A percentile compares a stretch with the other conserved stretches of the same genome.
These are phyloP conservation scores for Gobio occitaniae DNA, from an alignment of 2,797 vertebrate genomes.

Conservation along the genomic window DNA sequence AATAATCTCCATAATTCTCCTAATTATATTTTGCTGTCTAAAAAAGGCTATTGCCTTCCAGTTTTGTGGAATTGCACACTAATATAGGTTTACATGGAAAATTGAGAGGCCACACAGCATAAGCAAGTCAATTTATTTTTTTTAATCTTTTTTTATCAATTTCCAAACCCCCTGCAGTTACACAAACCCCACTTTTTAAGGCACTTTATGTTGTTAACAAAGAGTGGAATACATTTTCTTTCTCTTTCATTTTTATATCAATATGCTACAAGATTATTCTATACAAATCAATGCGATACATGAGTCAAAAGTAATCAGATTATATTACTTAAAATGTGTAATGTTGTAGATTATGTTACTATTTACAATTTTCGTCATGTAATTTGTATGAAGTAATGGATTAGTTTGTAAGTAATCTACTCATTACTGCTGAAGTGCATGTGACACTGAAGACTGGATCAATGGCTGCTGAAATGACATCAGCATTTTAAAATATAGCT, in stretches of 20 bases:
- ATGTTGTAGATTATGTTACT: background rate
- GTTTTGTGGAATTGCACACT: too few relatives aligned
- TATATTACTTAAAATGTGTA: background rate
- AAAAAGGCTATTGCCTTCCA: too few relatives aligned
- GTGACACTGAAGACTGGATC: background rate
- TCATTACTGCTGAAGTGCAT: background rate
- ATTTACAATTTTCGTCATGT: background rate
- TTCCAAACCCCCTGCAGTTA: background rate
- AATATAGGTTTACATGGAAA: too few relatives aligned
- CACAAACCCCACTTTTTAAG: background rate
- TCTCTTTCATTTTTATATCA: too few relatives aligned
- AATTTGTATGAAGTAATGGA: background rate
- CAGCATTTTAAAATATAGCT: too few relatives aligned
- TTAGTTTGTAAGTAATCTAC: background rate
- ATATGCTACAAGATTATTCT: too few relatives aligned
- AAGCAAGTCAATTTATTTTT: too few relatives aligned
- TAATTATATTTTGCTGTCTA: too few relatives aligned
- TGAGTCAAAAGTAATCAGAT: background rate
- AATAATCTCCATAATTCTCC: too few relatives aligned
- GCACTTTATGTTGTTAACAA: background rate
- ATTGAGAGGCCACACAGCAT: too few relatives aligned
- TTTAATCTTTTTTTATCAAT: background rate
- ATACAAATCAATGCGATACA: too few relatives aligned
- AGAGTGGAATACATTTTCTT: background rate
- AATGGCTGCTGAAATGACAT: background rate